Evolutionary conservation across 2,888 invertebrate genomes (phyloP).

Genomic region (Drosophila mettleri): DNA sequence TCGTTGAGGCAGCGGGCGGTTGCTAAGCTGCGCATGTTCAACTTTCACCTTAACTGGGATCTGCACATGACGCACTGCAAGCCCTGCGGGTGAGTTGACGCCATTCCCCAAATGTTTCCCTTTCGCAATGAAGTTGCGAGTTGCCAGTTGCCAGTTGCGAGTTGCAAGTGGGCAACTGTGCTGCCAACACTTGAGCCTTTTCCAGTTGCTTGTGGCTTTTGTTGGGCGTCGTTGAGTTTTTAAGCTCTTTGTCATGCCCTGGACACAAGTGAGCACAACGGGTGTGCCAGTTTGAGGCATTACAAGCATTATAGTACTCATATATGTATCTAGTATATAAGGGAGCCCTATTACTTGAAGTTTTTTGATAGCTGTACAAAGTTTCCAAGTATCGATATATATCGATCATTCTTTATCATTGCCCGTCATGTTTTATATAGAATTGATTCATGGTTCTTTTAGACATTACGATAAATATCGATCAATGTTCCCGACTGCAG

Average conservation of each 20-base stretch:
- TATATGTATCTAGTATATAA: no score
- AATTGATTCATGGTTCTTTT: no score
- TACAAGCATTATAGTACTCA: neutral
- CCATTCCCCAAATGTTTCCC: conserved; percentile 1
- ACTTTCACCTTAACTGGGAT: conserved; percentile 85
- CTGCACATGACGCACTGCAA: conserved; percentile 85
- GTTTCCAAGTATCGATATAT: neutral
- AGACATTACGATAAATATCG: neutral
- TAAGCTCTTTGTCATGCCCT: conserved; percentile 20
- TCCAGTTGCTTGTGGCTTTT: conserved; percentile 71
- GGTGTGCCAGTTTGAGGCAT: neutral
- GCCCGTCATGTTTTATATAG: neutral
- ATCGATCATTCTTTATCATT: neutral
- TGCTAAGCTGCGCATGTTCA: conserved; percentile 85
- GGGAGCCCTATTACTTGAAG: neutral
- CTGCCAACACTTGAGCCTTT: conserved; percentile 62
- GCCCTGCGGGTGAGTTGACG: conserved; percentile 84
- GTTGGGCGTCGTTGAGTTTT: conserved; percentile 52
- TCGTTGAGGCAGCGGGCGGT: conserved; percentile 85
- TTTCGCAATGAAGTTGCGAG: conserved; percentile 20
- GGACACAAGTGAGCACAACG: neutral
- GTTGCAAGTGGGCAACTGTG: conserved; percentile 57
- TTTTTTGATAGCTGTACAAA: neutral
- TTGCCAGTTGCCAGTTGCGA: conserved; percentile 48
- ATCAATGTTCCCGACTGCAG: neutral